Conservation (phyloP, 2,113 vertebrate genomes). For the Hippoglossus stenolepis region DNA sequence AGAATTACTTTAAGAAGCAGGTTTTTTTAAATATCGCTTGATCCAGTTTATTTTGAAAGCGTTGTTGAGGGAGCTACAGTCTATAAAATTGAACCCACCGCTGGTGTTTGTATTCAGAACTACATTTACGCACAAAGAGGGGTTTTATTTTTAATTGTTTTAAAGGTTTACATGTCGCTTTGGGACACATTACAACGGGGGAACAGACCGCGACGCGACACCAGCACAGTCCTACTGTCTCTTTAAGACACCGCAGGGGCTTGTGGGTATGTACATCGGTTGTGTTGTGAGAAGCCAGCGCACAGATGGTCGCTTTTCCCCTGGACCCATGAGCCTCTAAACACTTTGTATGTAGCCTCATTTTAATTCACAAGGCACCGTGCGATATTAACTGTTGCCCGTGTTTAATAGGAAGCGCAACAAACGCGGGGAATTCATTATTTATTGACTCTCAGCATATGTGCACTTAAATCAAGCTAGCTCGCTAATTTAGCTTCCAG, state of each 20-base stretch:
- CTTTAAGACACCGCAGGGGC: constrained; percentile 37
- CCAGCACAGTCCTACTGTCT: constrained; percentile 29
- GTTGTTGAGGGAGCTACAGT: too few relatives aligned
- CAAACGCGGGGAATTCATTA: not conserved
- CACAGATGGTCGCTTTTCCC: constrained; percentile 25
- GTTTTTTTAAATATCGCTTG: too few relatives aligned
- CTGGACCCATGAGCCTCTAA: not conserved
- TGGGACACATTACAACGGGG: too few relatives aligned
- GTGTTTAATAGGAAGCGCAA: not conserved
- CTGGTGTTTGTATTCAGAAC: too few relatives aligned
- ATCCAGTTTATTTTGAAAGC: too few relatives aligned
- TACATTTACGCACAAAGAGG: too few relatives aligned
- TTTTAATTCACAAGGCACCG: not conserved
- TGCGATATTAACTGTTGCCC: not conserved
- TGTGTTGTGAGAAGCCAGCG: constrained; percentile 49
- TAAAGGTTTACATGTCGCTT: too few relatives aligned
- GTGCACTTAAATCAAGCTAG: constrained; percentile 36
- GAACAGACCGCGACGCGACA: too few relatives aligned
- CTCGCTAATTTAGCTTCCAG: constrained; percentile 62
- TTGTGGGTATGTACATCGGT: constrained; percentile 50
- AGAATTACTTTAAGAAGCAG: too few relatives aligned
- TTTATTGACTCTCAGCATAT: not conserved
- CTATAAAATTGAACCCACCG: too few relatives aligned
- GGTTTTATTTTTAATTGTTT: too few relatives aligned
- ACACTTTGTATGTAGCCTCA: not conserved